phyloP scores from a whole-genome alignment of 2,888 invertebrate genomes.

The Diadegma fenestrale region DNA sequence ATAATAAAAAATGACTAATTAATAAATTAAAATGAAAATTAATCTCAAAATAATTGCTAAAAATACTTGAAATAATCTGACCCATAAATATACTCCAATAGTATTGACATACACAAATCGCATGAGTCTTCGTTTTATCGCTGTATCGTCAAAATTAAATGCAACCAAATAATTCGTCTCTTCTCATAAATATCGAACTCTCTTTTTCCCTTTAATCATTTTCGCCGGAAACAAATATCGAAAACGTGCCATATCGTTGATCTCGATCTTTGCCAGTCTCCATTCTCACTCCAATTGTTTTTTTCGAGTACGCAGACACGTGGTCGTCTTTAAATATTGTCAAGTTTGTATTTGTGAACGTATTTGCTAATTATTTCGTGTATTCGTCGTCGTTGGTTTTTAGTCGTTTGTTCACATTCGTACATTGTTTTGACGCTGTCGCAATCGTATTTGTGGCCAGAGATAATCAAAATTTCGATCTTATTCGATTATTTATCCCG shows the following conservation, averaged over 20 bases:
- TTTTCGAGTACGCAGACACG: background rate
- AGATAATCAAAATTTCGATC: background rate
- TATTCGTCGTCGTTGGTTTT: constrained; percentile 41
- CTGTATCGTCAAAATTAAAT: constrained; percentile 21
- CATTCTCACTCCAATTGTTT: background rate
- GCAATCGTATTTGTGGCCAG: background rate
- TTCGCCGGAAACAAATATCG: background rate
- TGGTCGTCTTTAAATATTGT: background rate
- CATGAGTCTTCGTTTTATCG: constrained; percentile 13
- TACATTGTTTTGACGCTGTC: constrained; percentile 20
- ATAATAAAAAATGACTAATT: background rate
- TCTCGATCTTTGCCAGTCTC: background rate
- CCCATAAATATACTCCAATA: constrained; percentile 17
- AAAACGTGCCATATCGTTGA: background rate
- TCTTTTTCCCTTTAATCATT: background rate
- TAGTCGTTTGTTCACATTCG: constrained; percentile 39
- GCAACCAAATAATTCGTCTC: background rate
- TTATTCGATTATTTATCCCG: background rate
- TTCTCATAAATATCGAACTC: background rate
- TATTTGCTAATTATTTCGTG: constrained; percentile 55
- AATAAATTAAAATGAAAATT: background rate
- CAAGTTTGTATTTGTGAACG: constrained; percentile 38
- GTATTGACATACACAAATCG: constrained; percentile 25
- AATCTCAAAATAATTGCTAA: background rate
- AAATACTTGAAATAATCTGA: background rate